These are phyloP conservation scores for Pollenia amentaria DNA, from an alignment of 2,888 invertebrate species.

Conservation along the genomic window DNA sequence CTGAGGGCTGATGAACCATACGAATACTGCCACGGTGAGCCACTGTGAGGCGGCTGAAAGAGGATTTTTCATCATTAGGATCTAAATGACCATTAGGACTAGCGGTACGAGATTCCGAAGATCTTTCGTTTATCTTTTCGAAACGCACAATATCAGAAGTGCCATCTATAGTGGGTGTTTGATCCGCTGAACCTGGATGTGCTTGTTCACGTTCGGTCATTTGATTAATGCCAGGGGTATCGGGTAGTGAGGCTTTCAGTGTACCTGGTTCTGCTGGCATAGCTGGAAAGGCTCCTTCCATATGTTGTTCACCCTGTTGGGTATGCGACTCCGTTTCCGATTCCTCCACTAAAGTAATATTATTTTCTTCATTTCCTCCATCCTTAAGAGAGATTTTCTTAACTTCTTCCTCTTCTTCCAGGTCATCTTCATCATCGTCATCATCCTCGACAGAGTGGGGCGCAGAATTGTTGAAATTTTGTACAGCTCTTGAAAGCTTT, in stretches of 20 bases:
- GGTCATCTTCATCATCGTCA: constrained; percentile 79
- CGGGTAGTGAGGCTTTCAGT: constrained; percentile 94
- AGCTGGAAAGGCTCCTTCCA: constrained; percentile 94
- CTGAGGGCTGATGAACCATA: constrained; percentile 83
- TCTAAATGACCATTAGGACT: constrained; percentile 66
- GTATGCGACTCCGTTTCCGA: constrained; percentile 79
- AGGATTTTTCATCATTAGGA: constrained; percentile 46
- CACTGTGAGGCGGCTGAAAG: constrained; percentile 78
- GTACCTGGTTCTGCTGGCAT: constrained; percentile 96
- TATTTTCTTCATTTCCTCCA: constrained; percentile 70
- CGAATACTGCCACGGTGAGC: constrained; percentile 88
- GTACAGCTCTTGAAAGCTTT: constrained; percentile 76
- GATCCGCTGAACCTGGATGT: constrained; percentile 87
- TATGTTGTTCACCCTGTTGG: constrained; percentile 82
- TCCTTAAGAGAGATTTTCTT: constrained; percentile 83
- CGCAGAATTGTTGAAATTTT: constrained; percentile 76
- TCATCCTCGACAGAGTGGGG: constrained; percentile 72
- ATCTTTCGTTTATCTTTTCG: constrained; percentile 74
- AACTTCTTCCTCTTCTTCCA: constrained; percentile 75
- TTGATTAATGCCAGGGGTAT: constrained; percentile 93
- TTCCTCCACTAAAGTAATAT: constrained; percentile 76
- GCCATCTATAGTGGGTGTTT: constrained; percentile 76
- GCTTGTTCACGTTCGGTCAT: constrained; percentile 98
- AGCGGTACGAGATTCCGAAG: constrained; percentile 70
- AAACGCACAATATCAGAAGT: constrained; percentile 77